Conservation (phyloP, 2,888 invertebrate genomes). For the Tryphoninae sp. region DNA sequence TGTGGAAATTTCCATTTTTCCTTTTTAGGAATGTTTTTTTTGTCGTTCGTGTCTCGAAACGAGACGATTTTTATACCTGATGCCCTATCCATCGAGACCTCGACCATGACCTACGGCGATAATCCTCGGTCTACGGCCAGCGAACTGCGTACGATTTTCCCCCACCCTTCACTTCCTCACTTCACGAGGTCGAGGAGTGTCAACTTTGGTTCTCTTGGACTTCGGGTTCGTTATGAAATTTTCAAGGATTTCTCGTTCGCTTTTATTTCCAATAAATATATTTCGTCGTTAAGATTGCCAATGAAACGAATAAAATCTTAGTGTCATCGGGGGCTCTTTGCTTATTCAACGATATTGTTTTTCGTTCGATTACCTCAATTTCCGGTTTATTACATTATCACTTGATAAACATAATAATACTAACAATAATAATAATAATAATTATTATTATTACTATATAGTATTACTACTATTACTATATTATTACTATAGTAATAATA, state of each 20-base stretch:
- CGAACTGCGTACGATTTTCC: neutral
- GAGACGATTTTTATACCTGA: neutral
- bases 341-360: neutral
- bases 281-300: neutral
- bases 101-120: slow-evolving; percentile 36
- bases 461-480: no score
- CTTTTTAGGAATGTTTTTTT: neutral
- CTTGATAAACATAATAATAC: neutral
- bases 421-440: neutral
- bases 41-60: neutral
- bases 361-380: neutral
- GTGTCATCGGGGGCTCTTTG: neutral
- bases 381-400: neutral
- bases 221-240: slow-evolving; percentile 3
- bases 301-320: neutral
- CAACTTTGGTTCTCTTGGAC: neutral
- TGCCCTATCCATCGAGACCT: neutral
- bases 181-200: neutral
- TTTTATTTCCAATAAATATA: neutral
- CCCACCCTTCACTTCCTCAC: neutral
- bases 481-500: no score
- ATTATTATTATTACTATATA: neutral
- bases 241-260: neutral
- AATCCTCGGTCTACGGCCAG: neutral
- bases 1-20: neutral